Evolutionary conservation across 2,888 invertebrate genomes (phyloP), one percentile per base, ranked within the genome.

Genomic region (Agrotis ipsilon): DNA sequence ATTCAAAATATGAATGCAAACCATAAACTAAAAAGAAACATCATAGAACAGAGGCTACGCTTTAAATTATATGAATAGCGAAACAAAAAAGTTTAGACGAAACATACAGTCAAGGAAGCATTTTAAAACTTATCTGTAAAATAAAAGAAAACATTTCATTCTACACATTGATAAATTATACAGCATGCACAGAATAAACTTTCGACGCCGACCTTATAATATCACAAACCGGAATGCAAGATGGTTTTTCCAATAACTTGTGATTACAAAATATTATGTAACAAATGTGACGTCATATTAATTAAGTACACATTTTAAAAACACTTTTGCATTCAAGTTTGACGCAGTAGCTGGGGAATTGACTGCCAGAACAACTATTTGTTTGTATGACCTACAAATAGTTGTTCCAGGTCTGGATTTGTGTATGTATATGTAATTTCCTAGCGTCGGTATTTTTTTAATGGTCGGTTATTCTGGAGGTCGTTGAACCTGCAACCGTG

Each of bases 401-500:
- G 39, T 39, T 39, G 39, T 39, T 39, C 39, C 11, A 1, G 39
- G 39, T 11, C 39, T 39, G 2, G 39, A 11, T 39, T 39, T 39
- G 39, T 39, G 39, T 39, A 11, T 9, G 11, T 32, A 27, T 27
- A 27, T 27, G 4, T 27, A 27, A 27, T 32, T 32, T 32, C 32
- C 32, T 32, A 32, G 32, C 6, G 27, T 32, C 7, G 32, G 32
- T 7, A 7, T 5, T 39, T 39, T 39, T 39, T 39, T 39, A 5
- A 11, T 39, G 11, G 11, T 39, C 39, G 9, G 39, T 11, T 32
- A 52, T 59, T 76, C 51, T 59, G 79, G 64, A 76, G 75, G 66
- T 68, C 27, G 52, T 75, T 74, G 67, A 82, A 83, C 61, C 79
- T 75, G 77, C 80, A 19, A 73, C 83, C 75, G 64, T 66, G 72